Evolutionary conservation across 1,140 invertebrate species (phyloP), one percentile per base, ranked within the genome.

Genomic region (Heliothis subflexa): DNA sequence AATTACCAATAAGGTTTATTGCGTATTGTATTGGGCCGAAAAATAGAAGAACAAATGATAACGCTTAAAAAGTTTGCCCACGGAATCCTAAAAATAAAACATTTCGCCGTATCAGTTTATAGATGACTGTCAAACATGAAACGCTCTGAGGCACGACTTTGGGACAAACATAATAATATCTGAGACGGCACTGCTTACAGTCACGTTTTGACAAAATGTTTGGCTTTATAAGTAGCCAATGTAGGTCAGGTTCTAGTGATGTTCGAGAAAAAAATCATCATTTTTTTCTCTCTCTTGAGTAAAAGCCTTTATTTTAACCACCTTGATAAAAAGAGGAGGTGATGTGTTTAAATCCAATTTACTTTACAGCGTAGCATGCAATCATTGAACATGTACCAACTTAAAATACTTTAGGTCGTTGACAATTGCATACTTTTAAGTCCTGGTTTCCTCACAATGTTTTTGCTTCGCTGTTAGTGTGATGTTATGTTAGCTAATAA

Each of bases 91-190:
- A 73, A 72, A 61, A 61, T 59, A 49, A 73, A 59, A 59, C 55
- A 16, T 57, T 73, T 61, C n/a, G 25, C 16, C n/a, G 21, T 49
- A 73, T 73, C 16, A 49, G 54, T 71, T 61, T 74, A 57, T 74
- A 74, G 40, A 74, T 59, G 55, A 45, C 18, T 61, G 12, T 40
- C 45, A 74, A 61, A 74, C 71, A 74, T 57, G 55, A 49, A 59
- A 74, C 45, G 18, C 16, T 16, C 13, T 47, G 40, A 16, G 71
- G 16, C 25, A 71, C 50, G 50, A 54, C 4, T 64, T 66, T 16
- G 62, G 55, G 10, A 47, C 62, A 16, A 21, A 47, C 40, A 66
- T 66, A 18, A 49, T 47, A 14, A 18, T 61, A 74, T 61, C 13
- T 11, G 3, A 73, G 54, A 47, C 47, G 47, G 28, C 10, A 52